Conservation (phyloP, 2,888 invertebrate genomes). For the Mamestra brassicae region DNA sequence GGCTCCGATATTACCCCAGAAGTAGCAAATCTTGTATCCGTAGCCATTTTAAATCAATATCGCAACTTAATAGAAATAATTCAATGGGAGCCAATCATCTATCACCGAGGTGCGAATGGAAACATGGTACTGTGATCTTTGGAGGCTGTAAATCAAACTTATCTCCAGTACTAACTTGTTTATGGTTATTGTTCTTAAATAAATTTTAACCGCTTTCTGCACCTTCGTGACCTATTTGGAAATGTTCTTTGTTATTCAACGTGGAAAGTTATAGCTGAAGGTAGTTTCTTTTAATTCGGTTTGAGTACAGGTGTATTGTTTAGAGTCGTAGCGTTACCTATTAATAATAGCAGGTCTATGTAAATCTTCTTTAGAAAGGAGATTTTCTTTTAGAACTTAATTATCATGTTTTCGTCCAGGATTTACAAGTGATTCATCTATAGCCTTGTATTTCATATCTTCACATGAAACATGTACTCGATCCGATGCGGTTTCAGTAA, state of each 20-base stretch:
- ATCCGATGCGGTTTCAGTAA: not conserved
- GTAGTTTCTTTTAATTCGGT: slow-evolving; percentile 33
- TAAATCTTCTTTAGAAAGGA: not conserved
- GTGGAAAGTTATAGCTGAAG: slow-evolving; percentile 32
- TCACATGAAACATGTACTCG: slow-evolving; percentile 1
- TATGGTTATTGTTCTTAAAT: slow-evolving; percentile 67
- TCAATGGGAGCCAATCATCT: slow-evolving; percentile 61
- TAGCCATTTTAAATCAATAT: slow-evolving; percentile 44
- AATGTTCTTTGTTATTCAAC: slow-evolving; percentile 60
- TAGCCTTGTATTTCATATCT: not conserved
- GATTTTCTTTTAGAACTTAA: not conserved
- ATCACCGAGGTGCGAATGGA: slow-evolving; percentile 63
- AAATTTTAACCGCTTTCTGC: slow-evolving; percentile 67
- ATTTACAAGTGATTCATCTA: not conserved
- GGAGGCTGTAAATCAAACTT: slow-evolving; percentile 69
- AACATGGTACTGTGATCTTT: slow-evolving; percentile 60
- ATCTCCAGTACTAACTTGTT: slow-evolving; percentile 63
- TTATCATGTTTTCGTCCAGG: not conserved
- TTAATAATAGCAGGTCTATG: not conserved
- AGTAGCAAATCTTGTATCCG: slow-evolving; percentile 22
- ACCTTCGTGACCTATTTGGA: slow-evolving; percentile 62
- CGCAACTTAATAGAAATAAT: slow-evolving; percentile 65
- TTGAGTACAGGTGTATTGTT: slow-evolving; percentile 32
- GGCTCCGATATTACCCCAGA: slow-evolving; percentile 14
- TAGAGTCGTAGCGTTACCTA: slow-evolving; percentile 3